phyloP scores from a whole-genome alignment of 2,113 vertebrate genomes.

The Cettia cetti region DNA sequence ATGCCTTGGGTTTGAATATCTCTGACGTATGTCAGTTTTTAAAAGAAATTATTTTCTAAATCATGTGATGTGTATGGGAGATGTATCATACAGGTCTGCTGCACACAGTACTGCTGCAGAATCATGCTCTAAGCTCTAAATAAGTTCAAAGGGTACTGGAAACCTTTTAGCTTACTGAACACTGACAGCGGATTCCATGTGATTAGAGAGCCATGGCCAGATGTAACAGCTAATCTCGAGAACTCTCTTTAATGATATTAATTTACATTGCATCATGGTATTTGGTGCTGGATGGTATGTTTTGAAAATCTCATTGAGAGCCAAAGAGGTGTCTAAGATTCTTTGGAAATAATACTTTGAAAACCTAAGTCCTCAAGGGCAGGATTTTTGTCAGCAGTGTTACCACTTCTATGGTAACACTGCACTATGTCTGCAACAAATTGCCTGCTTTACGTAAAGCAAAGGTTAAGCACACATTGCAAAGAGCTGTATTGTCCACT shows the following conservation, averaged over 20 bases:
- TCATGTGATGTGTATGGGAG: neutral
- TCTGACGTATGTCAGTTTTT: neutral
- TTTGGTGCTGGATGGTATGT: neutral
- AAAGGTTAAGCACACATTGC: neutral
- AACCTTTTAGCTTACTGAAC: neutral
- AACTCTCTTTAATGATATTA: neutral
- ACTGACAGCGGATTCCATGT: neutral
- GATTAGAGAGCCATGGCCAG: neutral
- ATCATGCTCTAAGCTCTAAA: neutral
- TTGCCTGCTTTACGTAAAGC: neutral
- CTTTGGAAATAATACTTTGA: neutral
- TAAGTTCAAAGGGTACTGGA: neutral
- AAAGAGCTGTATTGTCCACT: neutral
- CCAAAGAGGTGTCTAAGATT: neutral
- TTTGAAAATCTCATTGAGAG: neutral
- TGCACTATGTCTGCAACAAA: neutral
- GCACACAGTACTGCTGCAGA: neutral
- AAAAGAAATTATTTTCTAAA: neutral
- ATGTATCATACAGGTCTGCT: neutral
- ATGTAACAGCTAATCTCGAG: neutral
- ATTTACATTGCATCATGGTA: neutral
- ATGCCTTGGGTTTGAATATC: neutral
- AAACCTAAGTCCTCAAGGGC: neutral
- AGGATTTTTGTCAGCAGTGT: neutral
- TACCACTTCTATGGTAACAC: neutral